Conservation (phyloP, 53 echinoderm and acorn worm genomes). For the Stichopus horrens region DNA sequence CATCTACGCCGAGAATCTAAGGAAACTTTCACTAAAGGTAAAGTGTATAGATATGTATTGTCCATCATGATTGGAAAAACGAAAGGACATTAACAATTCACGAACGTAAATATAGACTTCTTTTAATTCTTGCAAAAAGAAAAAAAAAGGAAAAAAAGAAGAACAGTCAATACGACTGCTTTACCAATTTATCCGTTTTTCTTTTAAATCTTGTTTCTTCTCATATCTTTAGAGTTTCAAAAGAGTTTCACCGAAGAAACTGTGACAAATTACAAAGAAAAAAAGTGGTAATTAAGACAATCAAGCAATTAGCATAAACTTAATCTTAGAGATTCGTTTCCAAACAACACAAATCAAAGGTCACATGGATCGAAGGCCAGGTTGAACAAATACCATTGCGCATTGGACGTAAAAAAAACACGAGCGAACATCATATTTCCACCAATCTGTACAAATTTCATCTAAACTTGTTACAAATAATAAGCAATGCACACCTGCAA, state of each 20-base stretch:
- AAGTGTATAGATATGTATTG: not conserved
- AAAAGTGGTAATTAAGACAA: not conserved
- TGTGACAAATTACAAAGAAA: not conserved
- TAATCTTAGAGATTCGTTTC: no score
- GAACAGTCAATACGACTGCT: no score
- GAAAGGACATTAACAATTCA: not conserved
- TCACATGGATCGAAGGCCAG: no score
- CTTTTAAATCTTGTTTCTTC: not conserved
- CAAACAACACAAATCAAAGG: no score
- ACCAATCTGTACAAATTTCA: not conserved
- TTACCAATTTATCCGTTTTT: not conserved
- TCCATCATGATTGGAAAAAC: slow-evolving; percentile 2
- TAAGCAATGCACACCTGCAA: no score
- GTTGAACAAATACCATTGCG: no score
- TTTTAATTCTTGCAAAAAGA: not conserved
- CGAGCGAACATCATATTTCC: no score
- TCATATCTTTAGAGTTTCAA: not conserved
- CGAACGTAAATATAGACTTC: not conserved
- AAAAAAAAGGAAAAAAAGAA: not conserved
- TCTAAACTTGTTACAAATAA: no score
- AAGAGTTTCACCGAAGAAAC: not conserved
- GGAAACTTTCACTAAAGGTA: not conserved
- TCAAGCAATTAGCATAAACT: no score
- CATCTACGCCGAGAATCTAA: not conserved
- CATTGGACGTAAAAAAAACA: no score